A percentile compares a stretch with the other conserved stretches of the same genome.
These are phyloP conservation scores for Candidula unifasciata DNA, from an alignment of 2,888 invertebrate genomes.

Conservation along the genomic window DNA sequence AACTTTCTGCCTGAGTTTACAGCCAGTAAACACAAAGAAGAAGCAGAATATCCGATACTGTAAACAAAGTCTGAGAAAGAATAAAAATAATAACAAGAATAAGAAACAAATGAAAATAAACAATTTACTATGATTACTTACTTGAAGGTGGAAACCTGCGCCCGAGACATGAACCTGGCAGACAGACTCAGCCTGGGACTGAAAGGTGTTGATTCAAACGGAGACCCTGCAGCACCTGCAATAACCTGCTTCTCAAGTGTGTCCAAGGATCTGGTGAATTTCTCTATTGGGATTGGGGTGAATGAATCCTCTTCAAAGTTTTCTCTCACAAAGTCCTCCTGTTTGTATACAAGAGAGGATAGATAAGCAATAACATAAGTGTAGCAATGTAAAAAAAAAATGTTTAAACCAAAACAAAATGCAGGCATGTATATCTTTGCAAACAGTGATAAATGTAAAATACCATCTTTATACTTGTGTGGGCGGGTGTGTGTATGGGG, in stretches of 20 bases:
- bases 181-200: constrained; percentile 71
- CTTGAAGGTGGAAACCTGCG: constrained; percentile 60
- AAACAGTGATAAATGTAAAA: no score
- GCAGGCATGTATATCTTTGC: no score
- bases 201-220: constrained; percentile 55
- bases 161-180: constrained; percentile 69
- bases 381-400: background rate
- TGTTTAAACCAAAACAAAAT: no score
- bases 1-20: no score
- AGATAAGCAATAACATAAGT: background rate
- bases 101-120: background rate
- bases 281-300: constrained; percentile 65
- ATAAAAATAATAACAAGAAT: no score
- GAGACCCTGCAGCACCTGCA: constrained; percentile 49
- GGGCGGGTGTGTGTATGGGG: no score
- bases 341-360: background rate
- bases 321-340: constrained; percentile 72
- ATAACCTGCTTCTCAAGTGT: constrained; percentile 59
- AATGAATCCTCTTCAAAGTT: constrained; percentile 73
- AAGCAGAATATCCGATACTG: no score
- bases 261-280: constrained; percentile 68
- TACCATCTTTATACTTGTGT: no score
- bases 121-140: constrained; percentile 39
- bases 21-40: no score
- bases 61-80: no score